Base-by-base conservation (phyloP, 2,113 vertebrate genomes). In the Hemicordylus capensis region DNA sequence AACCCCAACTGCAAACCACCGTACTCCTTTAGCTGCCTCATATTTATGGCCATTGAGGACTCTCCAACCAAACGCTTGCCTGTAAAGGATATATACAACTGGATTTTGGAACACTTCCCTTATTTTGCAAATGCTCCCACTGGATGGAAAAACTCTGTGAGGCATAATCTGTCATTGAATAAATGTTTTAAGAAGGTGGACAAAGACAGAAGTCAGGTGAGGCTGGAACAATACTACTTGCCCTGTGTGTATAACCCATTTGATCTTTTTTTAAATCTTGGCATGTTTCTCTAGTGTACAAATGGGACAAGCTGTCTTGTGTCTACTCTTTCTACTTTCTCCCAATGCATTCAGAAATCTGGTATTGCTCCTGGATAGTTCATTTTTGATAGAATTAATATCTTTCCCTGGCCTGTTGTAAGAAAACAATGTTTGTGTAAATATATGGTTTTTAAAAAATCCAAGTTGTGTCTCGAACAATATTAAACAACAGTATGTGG, bases 121-220 rank as follows among this genome's bases (percentile, higher is more conserved):
- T 99, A 99, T 96, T 99, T 99, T 95, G 98, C 98, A 76, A 98
- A 97, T 0, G 98, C 98, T 67, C 98, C 98, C 54, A 99, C 98
- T 81, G 98, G 98, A 94, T 99, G 98, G 98, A 99, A 99, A 96
- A 99, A 99, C 96, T 99, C 98, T 67, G 98, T 99, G 95, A 97
- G 98, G 84, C 98, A 99, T 94, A 99, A 99, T 93, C 95, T 99
- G 76, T 99, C 98, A 1, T 96, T 99, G 94, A 99, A 99, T 97
- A 99, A 99, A 93, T 99, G 98, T 96, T 99, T 99, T 97, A 99
- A 99, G 97, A 99, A 99, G 93, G 98, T 99, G 96, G 98, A 99
- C 93, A 99, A 99, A 95, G 98, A 99, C 95, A 96, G 98, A 95
- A 99, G 98, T 95, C 98, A 99, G 98, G 98, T 99, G 97, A 97